Evolutionary conservation across 2,888 invertebrate species (phyloP).

Genomic region (Agriopis marginaria): DNA sequence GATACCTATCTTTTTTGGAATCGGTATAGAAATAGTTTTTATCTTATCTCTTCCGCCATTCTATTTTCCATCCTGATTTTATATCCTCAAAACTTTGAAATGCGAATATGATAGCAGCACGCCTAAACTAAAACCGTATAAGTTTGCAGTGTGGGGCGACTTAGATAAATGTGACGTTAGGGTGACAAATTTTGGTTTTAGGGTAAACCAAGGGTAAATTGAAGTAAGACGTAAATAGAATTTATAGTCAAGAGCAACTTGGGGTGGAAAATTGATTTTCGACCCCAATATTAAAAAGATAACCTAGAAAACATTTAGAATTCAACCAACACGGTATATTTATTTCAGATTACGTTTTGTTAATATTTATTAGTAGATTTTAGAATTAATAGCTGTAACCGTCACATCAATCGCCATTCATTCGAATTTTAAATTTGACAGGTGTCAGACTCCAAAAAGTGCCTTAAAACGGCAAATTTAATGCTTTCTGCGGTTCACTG

Average conservation of each 20-base stretch:
- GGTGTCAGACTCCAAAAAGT: constrained; percentile 13
- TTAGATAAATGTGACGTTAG: not conserved
- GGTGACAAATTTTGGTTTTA: constrained; percentile 29
- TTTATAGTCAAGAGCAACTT: constrained; percentile 5
- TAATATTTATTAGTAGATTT: too few species aligned
- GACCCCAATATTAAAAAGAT: not conserved
- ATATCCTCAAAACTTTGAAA: too few species aligned
- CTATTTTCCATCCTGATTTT: too few species aligned
- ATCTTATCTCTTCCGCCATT: too few species aligned
- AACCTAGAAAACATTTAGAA: not conserved
- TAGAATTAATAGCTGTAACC: too few species aligned
- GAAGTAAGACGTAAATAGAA: constrained; percentile 21
- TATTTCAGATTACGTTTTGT: too few species aligned
- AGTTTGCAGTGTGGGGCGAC: not conserved
- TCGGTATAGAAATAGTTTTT: too few species aligned
- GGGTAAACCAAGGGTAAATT: constrained; percentile 22
- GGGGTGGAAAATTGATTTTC: constrained; percentile 19
- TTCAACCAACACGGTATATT: not conserved
- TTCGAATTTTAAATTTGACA: constrained; percentile 7
- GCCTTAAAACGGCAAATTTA: constrained; percentile 28
- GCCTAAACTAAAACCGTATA: not conserved
- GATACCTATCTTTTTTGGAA: too few species aligned
- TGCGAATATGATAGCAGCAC: not conserved
- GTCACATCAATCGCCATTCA: not conserved
- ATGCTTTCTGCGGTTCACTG: constrained; percentile 28